Percentiles rank a stretch among this genome's conserved stretches.
These are phyloP conservation scores for Pyrochroa serraticornis DNA, from an alignment of 2,888 invertebrate species.

Conservation along the genomic window DNA sequence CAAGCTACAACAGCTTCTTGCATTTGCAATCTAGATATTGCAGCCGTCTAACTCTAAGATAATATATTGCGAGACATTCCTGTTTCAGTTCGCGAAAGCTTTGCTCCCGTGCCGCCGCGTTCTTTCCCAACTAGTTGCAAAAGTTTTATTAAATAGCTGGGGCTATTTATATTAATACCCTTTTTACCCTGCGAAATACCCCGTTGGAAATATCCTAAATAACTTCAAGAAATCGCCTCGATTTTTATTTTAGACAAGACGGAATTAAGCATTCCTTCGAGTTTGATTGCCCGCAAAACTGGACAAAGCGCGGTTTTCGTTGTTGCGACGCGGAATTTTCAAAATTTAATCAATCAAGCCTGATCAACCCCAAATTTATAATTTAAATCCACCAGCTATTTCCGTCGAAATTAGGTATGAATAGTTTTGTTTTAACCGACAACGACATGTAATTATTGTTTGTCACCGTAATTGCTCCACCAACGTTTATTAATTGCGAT, in stretches of 20 bases:
- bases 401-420: too few species aligned
- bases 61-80: slow-evolving; percentile 21
- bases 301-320: too few species aligned
- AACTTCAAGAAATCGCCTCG: neutral
- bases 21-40: slow-evolving; percentile 17
- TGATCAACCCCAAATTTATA: too few species aligned
- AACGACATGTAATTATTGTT: slow-evolving; percentile 17
- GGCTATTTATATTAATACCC: slow-evolving; percentile 18
- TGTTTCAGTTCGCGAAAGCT: slow-evolving; percentile 2
- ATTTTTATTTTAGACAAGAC: too few species aligned
- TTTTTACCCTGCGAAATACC: slow-evolving; percentile 10
- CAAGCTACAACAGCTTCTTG: slow-evolving; percentile 5
- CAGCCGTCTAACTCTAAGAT: slow-evolving; percentile 15
- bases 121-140: slow-evolving; percentile 18
- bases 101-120: slow-evolving; percentile 4
- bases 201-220: slow-evolving; percentile 10
- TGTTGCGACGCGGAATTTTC: too few species aligned
- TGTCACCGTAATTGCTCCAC: slow-evolving; percentile 14
- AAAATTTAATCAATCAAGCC: too few species aligned
- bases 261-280: too few species aligned
- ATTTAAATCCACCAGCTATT: too few species aligned
- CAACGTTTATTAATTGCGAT: slow-evolving; percentile 4
- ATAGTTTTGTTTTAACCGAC: neutral
- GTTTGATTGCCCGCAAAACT: too few species aligned
- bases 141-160: slow-evolving; percentile 23